Evolutionary conservation across 2,113 vertebrate species (phyloP), one percentile per base, ranked within the genome.

Genomic region (Larimichthys polyactis): DNA sequence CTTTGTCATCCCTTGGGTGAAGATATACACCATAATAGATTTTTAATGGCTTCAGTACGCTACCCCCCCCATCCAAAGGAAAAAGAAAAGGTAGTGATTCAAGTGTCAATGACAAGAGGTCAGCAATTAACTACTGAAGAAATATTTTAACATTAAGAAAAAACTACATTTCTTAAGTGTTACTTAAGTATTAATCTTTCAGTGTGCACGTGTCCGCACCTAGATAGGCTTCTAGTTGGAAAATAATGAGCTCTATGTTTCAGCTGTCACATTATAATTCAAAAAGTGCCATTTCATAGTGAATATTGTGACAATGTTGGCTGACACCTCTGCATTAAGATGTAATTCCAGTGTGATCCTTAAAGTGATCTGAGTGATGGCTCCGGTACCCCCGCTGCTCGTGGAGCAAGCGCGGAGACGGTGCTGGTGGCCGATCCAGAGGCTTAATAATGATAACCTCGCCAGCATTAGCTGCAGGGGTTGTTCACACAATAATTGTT

Each of bases 401-500:
- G 17, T 17, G 59, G 81, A 87, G 86, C 72, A 89, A 79, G 77
- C 78, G 32, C 63, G 8, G 78, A 87, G 78, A 87, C 66, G 63
- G 65, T 46, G 86, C 90, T 83, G 87, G 84, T 77, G 90, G 90
- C 92, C 84, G 58, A 93, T 93, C 93, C 84, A 51, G 69, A 88
- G 87, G 78, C 92, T 93, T 85, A 75, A 82, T 90, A 80, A 87
- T 90, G 91, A 95, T 94, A 93, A 94, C 91, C 90, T 93, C 82
- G 16, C 79, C 72, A 62, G 75, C 75, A 83, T 89, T 93, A 95
- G 96, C 97, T 96, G 94, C 95, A 90, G 94, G 96, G 96, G 91
- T 90, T 84, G 94, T 92, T 90, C 93, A 89, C 90, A 87, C 91
- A 93, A 93, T 96, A 96, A 98, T 96, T 96, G 96, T 97, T 98